Evolutionary conservation across 1,140 invertebrate genomes (phyloP), one percentile per base, ranked within the genome.

Genomic region (Cryptotermes secundus): DNA sequence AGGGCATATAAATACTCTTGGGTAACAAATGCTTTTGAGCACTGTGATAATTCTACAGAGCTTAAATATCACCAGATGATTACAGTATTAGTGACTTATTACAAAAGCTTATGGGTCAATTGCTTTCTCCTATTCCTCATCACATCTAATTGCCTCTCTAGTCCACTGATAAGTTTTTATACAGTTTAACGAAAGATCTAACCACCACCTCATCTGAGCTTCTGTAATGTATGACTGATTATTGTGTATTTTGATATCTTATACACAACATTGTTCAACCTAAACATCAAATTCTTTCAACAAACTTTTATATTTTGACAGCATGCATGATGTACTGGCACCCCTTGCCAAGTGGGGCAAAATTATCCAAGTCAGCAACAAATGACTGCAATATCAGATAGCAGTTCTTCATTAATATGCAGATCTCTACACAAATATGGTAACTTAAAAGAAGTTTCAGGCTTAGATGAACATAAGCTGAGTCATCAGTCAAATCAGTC

Each of bases 11-110:
- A n/a, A 72, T 72, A n/a, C 59, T 59, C 53, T 31, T 72, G 26
- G 59, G 59, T 72, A 72, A 72, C 59, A 72, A 72, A 7, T 72
- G 59, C 59, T 72, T 72, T 72, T n/a, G 19, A 72, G 59, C 59
- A 72, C 16, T 14, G n/a, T 72, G 26, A 72, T 26, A 31, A 72
- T 72, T 31, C 26, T 31, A 72, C n/a, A 72, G n/a, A 72, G 26
- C 26, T 72, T 31, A 19, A 14, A 31, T 72, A 72, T 72, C 26
- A 72, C 59, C 31, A n/a, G n/a, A 72, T 72, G n/a, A 72, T 72
- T n/a, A 72, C 16, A 72, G 7, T n/a, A 72, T 72, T n/a, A 31
- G 59, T 31, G n/a, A 72, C n/a, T 72, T 72, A 31, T n/a, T 72
- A 12, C 59, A 72, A 72, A 72, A 72, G 26, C 26, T 14, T 72